Percentiles rank a stretch among this genome's conserved stretches.
These are phyloP conservation scores for Anhinga anhinga DNA, from an alignment of 2,113 vertebrate species.

Conservation along the genomic window DNA sequence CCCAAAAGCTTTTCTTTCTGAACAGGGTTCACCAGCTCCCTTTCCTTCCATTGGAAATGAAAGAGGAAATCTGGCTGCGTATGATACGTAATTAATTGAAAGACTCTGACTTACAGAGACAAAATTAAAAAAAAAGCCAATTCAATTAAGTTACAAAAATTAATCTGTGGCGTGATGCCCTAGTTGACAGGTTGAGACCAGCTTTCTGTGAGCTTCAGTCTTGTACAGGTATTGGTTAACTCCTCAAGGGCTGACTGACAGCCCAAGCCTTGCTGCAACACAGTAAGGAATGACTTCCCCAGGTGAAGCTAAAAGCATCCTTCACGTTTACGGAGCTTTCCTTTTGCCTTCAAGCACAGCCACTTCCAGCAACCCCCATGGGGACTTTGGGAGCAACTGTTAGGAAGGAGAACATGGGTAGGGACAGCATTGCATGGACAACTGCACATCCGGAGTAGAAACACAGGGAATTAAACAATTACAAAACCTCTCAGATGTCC, in stretches of 20 bases:
- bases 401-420: neutral
- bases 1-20: neutral
- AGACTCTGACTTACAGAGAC: neutral
- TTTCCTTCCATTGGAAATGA: neutral
- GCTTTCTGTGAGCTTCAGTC: neutral
- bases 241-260: neutral
- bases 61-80: neutral
- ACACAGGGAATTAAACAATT: neutral
- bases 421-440: neutral
- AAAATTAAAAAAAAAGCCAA: neutral
- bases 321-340: accelerated
- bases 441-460: neutral
- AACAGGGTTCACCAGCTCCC: neutral
- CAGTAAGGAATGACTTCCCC: neutral
- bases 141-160: neutral
- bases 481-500: neutral
- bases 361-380: neutral
- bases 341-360: neutral
- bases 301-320: neutral
- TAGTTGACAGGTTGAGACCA: neutral
- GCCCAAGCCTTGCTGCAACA: neutral
- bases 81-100: neutral
- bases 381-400: accelerated
- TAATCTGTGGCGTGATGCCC: neutral
- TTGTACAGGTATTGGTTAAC: neutral